Evolutionary conservation across 2,888 invertebrate genomes (phyloP).

Genomic region (Priapulus caudatus): DNA sequence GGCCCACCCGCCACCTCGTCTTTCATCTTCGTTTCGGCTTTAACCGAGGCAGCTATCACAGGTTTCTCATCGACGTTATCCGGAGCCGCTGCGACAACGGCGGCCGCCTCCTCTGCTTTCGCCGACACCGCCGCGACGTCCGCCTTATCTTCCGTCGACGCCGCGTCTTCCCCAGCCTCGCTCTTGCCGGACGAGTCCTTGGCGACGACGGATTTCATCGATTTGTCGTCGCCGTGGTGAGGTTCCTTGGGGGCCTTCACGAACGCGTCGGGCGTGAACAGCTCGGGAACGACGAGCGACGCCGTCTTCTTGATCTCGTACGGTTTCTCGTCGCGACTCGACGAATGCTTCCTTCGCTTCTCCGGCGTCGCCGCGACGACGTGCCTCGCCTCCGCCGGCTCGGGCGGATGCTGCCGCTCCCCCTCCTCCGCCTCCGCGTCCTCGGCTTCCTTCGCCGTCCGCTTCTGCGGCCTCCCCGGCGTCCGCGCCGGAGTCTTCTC

Average conservation of each 20-base stretch:
- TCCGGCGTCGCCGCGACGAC: not conserved
- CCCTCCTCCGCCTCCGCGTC: not conserved
- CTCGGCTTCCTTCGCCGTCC: not conserved
- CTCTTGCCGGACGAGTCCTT: not conserved
- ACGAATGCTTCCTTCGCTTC: not conserved
- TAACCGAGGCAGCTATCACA: too few relatives aligned
- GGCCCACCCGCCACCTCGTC: too few relatives aligned
- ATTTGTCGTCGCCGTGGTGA: too few relatives aligned
- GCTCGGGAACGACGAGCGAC: not conserved
- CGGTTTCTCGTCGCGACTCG: not conserved
- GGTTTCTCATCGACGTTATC: not conserved
- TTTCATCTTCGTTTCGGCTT: too few relatives aligned
- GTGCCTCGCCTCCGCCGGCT: too few relatives aligned
- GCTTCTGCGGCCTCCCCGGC: not conserved
- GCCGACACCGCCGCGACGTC: not conserved
- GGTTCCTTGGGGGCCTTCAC: too few relatives aligned
- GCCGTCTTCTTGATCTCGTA: not conserved
- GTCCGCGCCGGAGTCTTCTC: not conserved
- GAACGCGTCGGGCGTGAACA: not conserved
- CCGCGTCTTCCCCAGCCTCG: not conserved
- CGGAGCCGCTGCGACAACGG: too few relatives aligned
- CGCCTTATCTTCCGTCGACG: not conserved
- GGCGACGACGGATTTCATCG: too few relatives aligned
- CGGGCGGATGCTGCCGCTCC: too few relatives aligned
- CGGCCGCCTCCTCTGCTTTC: not conserved